phyloP scores from a whole-genome alignment of 2,888 invertebrate genomes.

The Druceiella hillmani region DNA sequence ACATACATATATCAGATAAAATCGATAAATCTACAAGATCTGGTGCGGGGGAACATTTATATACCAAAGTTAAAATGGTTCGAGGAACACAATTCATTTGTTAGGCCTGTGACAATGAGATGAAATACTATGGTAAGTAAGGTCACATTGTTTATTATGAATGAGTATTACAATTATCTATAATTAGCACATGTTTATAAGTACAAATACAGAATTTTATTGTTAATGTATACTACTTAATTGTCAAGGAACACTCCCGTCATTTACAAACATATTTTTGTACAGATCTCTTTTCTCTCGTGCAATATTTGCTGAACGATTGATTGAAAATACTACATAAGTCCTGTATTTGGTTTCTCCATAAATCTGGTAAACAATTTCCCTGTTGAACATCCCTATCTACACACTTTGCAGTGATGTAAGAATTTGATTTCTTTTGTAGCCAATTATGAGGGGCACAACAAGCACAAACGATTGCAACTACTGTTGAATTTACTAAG shows the following conservation, averaged over 20 bases:
- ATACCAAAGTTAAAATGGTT: conserved; percentile 22
- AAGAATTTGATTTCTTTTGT: conserved; percentile 3
- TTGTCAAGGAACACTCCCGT: no score
- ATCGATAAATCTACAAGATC: conserved; percentile 21
- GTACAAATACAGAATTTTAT: no score
- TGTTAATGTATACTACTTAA: no score
- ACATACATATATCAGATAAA: conserved; percentile 18
- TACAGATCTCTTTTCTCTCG: no score
- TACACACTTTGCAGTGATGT: conserved; percentile 4
- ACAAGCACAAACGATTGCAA: conserved; percentile 3
- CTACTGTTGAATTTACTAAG: no score
- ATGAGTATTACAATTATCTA: conserved; percentile 9
- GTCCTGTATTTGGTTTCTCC: no score
- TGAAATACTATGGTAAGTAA: conserved; percentile 22
- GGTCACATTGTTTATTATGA: conserved; percentile 20
- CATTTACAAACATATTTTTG: no score
- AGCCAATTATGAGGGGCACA: conserved; percentile 8
- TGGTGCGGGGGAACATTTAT: conserved; percentile 11
- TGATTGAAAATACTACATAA: no score
- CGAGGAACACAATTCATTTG: conserved; percentile 21
- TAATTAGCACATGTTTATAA: no score
- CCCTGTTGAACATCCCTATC: conserved; percentile 3
- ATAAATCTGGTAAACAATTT: not conserved
- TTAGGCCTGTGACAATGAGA: conserved; percentile 19
- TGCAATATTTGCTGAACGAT: no score